phyloP scores from a whole-genome alignment of 2,888 invertebrate species.

The Sesia apiformis region DNA sequence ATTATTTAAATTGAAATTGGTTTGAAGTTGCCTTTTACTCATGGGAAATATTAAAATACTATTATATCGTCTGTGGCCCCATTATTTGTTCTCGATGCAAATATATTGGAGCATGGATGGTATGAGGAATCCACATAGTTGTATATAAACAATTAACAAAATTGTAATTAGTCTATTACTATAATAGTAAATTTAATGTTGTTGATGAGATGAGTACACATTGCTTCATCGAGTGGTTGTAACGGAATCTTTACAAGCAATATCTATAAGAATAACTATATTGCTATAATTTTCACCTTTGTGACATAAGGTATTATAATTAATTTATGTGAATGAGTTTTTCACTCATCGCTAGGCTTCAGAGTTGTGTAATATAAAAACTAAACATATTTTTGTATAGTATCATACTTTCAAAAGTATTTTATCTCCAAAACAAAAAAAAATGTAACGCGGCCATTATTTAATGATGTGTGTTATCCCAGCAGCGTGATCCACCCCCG shows the following conservation, averaged over 20 bases:
- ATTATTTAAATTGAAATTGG: slow-evolving; percentile 9
- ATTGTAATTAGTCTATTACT: slow-evolving; percentile 26
- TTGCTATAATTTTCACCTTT: slow-evolving; percentile 6
- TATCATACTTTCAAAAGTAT: no score
- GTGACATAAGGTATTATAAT: slow-evolving; percentile 1
- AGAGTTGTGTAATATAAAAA: slow-evolving; percentile 19
- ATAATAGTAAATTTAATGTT: slow-evolving; percentile 32
- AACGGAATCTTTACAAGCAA: slow-evolving; percentile 48
- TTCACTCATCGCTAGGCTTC: slow-evolving; percentile 15
- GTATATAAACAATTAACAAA: slow-evolving; percentile 26
- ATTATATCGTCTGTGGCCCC: not conserved
- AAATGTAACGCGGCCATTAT: no score
- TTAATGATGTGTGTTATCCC: no score
- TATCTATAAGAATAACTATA: slow-evolving; percentile 19
- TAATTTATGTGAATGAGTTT: not conserved
- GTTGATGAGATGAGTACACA: slow-evolving; percentile 43
- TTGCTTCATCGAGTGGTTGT: slow-evolving; percentile 42
- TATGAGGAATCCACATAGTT: slow-evolving; percentile 21
- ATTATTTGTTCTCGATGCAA: not conserved
- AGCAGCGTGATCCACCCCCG: no score
- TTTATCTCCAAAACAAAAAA: no score
- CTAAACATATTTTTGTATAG: slow-evolving; percentile 23
- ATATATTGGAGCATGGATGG: slow-evolving; percentile 16
- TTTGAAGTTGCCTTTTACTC: slow-evolving; percentile 32
- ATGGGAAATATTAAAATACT: not conserved